Evolutionary conservation across 2,888 invertebrate species (phyloP), one percentile per base, ranked within the genome.

Genomic region (Dryomyza anilis): DNA sequence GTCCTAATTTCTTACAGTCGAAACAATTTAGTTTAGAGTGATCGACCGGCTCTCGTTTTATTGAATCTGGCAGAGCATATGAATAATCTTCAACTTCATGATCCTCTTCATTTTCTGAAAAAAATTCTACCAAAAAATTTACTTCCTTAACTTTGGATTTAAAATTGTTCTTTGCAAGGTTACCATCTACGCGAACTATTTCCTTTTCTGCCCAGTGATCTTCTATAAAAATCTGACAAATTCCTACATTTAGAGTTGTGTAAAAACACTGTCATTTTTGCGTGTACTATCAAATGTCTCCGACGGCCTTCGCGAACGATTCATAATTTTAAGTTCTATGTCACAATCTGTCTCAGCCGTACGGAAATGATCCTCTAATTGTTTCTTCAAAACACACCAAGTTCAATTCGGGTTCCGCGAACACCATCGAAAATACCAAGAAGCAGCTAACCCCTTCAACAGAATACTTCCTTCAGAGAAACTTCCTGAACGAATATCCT

Each of bases 121-220:
- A 36, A 3, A 36, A 3, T 36, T 36, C 10, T 29, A 10, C 33
- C 3, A 6, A 7, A 45, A 27, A 16, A 10, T 8, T 12, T 2
- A 60, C 27, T 36, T 60, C 50, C 33, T 16, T 60, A 8, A 60
- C 33, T 33, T 36, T 60, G 5, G 60, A 48, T 60, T 48, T 60
- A n/a, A 23, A 14, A n/a, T 21, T 2, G 8, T 14, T 14, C n/a
- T 25, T 30, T 6, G n/a, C 12, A 23, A 33, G 21, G 16, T 48
- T 27, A 4, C n/a, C 3, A n/a, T 48, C 60, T 14, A 60, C 36
- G 10, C 14, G 29, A 23, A 10, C 14, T 6, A 60, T 36, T 33
- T 60, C 50, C 3, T n/a, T 19, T 16, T 48, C 60, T 1, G 60
- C 60, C 12, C 50, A 23, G 7, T 48, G 2, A 14, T 36, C 30